Evolutionary conservation across 2,888 invertebrate genomes (phyloP), one percentile per base, ranked within the genome.

Genomic region (Orchestes rusci): DNA sequence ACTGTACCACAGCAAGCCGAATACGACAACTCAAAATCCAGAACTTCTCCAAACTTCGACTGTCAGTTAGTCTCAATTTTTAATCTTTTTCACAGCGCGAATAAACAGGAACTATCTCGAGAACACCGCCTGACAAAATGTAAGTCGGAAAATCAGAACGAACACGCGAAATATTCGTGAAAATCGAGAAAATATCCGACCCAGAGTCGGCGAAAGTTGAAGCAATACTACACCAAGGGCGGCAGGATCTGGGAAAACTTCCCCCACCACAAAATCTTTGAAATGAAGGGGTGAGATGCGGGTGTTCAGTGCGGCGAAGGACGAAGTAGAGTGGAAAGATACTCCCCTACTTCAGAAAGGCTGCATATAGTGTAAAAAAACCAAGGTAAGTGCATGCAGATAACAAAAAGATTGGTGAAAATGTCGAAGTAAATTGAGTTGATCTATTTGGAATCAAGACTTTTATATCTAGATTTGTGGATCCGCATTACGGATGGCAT

Each of bases 201-300:
- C 39, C 27, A 39, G 38, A 15, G 16, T 7, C 13, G 20, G 15
- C 15, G 34, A 38, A 39, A 42, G 45, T 49, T 33, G 42, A 41
- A 35, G 45, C 44, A 41, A 45, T 20, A 49, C 49, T 49, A 49
- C 49, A 42, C 42, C 49, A 41, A 49, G 45, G 49, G 45, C 44
- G 49, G 49, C 49, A 43, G 49, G 39, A 45, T 49, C 49, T 49
- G 45, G 49, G 49, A 49, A 45, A 49, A 45, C 45, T 41, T 16
- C 45, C 49, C 49, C 49, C 49, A 45, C 49, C 39, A 35, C 36
- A 35, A 34, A 10, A 35, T 48, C 40, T 44, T 37, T 31, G n/a
- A 42, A 45, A 44, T 34, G 16, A 31, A 45, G 49, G 45, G 42
- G 32, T 27, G 45, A 43, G 15, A 17, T 18, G 16, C 23, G 44